Conservation (phyloP, 2,797 vertebrate genomes). For the Pachyuromys duprasi region DNA sequence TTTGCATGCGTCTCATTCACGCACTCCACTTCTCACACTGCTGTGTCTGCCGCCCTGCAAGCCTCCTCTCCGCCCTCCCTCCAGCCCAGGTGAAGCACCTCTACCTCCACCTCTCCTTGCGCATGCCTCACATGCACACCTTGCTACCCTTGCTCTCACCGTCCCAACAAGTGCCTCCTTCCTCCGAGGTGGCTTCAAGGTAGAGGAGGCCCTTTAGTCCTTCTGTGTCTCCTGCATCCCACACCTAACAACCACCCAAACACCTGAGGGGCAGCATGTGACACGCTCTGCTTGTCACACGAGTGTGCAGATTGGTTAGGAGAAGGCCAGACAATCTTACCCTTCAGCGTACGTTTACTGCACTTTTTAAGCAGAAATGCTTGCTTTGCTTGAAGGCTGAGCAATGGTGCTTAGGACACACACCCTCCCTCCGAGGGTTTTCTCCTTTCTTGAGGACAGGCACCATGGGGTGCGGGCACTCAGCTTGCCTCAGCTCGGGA, state of each 20-base stretch:
- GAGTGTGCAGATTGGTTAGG: background rate
- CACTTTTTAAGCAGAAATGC: constrained; percentile 16
- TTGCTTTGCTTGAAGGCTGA: background rate
- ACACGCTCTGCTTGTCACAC: background rate
- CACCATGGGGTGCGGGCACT: constrained; percentile 46
- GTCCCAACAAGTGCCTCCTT: background rate
- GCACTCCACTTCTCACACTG: background rate
- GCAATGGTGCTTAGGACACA: background rate
- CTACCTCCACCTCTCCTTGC: background rate
- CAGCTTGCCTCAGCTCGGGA: constrained; percentile 25
- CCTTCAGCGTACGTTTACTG: background rate
- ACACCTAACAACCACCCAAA: background rate
- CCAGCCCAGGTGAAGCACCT: background rate
- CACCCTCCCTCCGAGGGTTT: background rate
- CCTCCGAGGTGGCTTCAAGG: background rate
- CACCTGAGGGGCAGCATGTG: rapidly evolving
- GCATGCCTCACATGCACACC: no score
- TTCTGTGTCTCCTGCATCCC: background rate
- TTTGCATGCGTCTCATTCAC: background rate
- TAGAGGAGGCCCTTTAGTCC: background rate
- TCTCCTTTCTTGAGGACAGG: background rate
- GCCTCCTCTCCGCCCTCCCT: no score
- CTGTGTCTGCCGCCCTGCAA: background rate
- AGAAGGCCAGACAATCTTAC: background rate
- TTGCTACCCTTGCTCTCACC: background rate